Percentiles rank a stretch among this genome's conserved stretches.
phyloP scores from a whole-genome alignment of 2,888 invertebrate species.

The Diplazon laetatorius region DNA sequence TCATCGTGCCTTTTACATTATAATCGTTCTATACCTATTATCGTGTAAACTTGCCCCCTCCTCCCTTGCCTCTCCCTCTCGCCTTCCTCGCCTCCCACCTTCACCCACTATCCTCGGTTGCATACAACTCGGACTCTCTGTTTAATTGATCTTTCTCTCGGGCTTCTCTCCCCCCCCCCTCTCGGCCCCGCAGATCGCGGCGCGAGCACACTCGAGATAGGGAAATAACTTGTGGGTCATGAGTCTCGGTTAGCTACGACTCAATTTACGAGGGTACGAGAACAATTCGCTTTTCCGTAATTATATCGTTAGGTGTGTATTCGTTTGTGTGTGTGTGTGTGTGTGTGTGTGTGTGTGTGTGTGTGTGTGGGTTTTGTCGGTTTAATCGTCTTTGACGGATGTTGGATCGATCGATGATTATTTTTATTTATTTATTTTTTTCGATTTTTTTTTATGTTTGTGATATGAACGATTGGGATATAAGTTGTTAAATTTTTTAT shows the following conservation, averaged over 20 bases:
- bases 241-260: constrained; percentile 1
- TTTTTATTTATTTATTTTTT: not conserved
- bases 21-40: constrained; percentile 36
- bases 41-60: no score
- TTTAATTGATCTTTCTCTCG: constrained; percentile 78
- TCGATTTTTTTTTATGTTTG: no score
- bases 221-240: constrained; percentile 26
- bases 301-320: not conserved
- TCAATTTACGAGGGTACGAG: not conserved
- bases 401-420: no score
- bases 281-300: not conserved
- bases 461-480: no score
- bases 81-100: constrained; percentile 55
- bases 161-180: constrained; percentile 66
- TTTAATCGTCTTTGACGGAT: not conserved
- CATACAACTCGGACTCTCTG: constrained; percentile 76
- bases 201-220: constrained; percentile 51
- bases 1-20: constrained; percentile 36
- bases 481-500: no score
- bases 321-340: constrained; percentile 1
- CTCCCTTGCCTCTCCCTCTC: constrained; percentile 54
- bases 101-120: constrained; percentile 53
- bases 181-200: constrained; percentile 58
- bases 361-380: no score
- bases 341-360: no score